Conservation (phyloP, 2,113 vertebrate species). For the Epinephelus moara region DNA sequence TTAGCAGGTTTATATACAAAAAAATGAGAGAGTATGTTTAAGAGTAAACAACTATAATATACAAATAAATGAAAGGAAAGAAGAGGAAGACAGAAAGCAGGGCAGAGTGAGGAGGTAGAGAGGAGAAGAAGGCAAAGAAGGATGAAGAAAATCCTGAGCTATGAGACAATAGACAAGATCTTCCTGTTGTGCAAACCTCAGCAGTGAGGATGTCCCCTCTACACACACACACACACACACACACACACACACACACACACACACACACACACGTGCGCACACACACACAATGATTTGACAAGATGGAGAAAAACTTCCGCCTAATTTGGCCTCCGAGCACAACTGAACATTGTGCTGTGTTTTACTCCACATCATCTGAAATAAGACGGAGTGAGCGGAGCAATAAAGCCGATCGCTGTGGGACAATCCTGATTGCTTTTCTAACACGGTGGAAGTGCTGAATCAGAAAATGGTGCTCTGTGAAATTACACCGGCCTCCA, state of each 20-base stretch:
- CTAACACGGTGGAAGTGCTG: constrained; percentile 59
- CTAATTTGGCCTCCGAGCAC: constrained; percentile 44
- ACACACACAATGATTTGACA: constrained; percentile 14
- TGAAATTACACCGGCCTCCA: constrained; percentile 45
- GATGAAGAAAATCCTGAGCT: constrained; percentile 16
- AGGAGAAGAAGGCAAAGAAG: neutral
- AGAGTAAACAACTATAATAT: neutral
- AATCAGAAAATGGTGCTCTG: constrained; percentile 59
- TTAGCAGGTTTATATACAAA: neutral
- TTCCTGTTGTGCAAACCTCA: constrained; percentile 57
- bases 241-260: neutral
- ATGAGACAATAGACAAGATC: constrained; percentile 46
- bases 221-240: constrained; percentile 10
- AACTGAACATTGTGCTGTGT: constrained; percentile 13
- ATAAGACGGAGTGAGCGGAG: constrained; percentile 48
- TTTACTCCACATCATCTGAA: constrained; percentile 57
- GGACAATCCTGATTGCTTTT: constrained; percentile 69
- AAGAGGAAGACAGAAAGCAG: neutral
- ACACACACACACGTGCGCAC: neutral
- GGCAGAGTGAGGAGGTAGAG: neutral
- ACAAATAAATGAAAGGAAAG: neutral
- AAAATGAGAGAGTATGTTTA: neutral
- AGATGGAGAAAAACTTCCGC: constrained; percentile 20
- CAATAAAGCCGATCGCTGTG: constrained; percentile 56
- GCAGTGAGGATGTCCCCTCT: constrained; percentile 21